phyloP scores from a whole-genome alignment of 2,113 vertebrate species.

The Mirounga angustirostris region DNA sequence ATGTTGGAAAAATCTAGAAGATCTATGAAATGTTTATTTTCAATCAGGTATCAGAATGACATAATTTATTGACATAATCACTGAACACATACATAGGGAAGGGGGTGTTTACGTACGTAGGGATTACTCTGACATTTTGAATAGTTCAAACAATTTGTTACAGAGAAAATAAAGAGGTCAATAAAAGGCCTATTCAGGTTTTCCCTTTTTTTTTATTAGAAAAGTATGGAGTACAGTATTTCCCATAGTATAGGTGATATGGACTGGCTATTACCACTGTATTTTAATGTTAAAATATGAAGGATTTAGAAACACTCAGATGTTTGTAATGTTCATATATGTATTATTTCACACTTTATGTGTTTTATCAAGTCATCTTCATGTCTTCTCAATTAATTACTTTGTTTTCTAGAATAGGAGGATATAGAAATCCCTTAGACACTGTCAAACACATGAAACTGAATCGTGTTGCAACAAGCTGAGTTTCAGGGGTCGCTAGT shows the following conservation, averaged over 20 bases:
- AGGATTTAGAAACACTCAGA: background rate
- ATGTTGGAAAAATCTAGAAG: background rate
- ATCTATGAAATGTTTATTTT: background rate
- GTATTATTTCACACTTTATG: background rate
- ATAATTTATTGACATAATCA: background rate
- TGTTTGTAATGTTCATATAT: background rate
- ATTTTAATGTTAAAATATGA: background rate
- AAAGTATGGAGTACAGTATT: background rate
- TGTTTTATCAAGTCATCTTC: background rate
- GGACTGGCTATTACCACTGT: background rate
- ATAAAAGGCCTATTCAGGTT: background rate
- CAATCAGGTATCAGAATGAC: background rate
- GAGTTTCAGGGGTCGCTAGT: background rate
- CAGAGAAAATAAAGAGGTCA: background rate
- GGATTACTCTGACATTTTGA: background rate
- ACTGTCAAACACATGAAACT: background rate
- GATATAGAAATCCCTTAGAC: background rate
- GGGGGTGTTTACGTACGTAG: background rate
- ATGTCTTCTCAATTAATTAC: background rate
- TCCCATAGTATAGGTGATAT: background rate
- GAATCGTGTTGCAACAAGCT: background rate
- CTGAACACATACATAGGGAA: background rate
- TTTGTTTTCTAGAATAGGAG: background rate
- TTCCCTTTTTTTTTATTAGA: background rate
- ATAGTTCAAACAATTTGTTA: background rate